These are phyloP conservation scores for Ammodytes dubius DNA, from an alignment of 2,113 vertebrate species.

Conservation along the genomic window DNA sequence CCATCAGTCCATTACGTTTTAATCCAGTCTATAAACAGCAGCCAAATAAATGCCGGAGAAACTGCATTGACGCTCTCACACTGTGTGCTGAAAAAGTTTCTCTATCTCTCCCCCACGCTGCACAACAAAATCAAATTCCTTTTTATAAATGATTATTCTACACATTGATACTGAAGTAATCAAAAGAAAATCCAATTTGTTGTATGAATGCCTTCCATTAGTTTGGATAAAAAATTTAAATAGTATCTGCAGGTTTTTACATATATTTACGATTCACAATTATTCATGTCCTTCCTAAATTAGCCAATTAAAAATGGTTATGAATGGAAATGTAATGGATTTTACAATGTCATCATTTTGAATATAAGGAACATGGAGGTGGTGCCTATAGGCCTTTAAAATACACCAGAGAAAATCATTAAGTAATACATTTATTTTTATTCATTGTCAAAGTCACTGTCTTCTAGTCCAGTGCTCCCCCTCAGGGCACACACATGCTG, in stretches of 20 bases:
- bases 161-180: too few species aligned
- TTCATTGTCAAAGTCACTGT: constrained; percentile 20
- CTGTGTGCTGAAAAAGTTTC: too few species aligned
- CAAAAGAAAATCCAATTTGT: background rate
- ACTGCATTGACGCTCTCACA: too few species aligned
- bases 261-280: background rate
- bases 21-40: too few species aligned
- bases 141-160: background rate
- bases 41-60: too few species aligned
- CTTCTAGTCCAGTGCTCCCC: constrained; percentile 14
- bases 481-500: background rate
- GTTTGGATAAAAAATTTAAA: background rate
- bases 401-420: background rate
- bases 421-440: background rate
- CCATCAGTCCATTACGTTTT: too few species aligned
- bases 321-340: background rate
- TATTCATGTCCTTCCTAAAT: background rate
- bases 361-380: background rate
- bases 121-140: background rate
- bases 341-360: background rate
- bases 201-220: background rate
- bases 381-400: background rate
- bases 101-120: too few species aligned
- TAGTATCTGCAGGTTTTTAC: background rate
- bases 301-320: background rate